Evolutionary conservation across 2,888 invertebrate genomes (phyloP).

Genomic region (Prenolepis imparis): DNA sequence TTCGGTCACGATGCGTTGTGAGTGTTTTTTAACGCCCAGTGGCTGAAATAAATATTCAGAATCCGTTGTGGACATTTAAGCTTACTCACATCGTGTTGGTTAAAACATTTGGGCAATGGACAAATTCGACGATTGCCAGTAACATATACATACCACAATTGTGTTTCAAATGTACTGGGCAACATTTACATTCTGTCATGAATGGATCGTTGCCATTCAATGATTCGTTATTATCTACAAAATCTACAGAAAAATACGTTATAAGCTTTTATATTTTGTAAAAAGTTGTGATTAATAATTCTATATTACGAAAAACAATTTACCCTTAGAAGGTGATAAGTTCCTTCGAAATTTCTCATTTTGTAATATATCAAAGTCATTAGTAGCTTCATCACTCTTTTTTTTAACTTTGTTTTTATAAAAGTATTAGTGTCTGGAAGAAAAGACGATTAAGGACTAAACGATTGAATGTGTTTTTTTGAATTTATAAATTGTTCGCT

Average conservation of each 20-base stretch:
- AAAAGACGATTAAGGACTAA: not conserved
- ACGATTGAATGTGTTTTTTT: not conserved
- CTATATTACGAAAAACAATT: no score
- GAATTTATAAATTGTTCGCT: not conserved
- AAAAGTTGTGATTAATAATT: no score
- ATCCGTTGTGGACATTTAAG: not conserved
- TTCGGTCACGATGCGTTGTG: not conserved
- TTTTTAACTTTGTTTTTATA: not conserved
- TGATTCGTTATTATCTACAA: no score
- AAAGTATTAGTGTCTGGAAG: not conserved
- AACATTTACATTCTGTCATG: no score
- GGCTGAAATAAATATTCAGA: not conserved
- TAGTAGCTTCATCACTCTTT: not conserved
- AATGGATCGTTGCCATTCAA: no score
- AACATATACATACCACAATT: constrained; percentile 9
- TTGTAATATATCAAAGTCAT: not conserved
- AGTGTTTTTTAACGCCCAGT: not conserved
- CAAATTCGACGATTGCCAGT: not conserved
- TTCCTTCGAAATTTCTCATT: no score
- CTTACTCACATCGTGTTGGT: not conserved
- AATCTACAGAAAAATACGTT: no score
- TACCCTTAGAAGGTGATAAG: no score
- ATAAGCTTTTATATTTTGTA: no score
- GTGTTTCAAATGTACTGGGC: not conserved
- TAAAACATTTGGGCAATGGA: not conserved